A percentile compares a stretch with the other conserved stretches of the same genome.
These are phyloP conservation scores for Gymnothorax javanicus DNA, from an alignment of 2,797 vertebrate genomes.

Conservation along the genomic window DNA sequence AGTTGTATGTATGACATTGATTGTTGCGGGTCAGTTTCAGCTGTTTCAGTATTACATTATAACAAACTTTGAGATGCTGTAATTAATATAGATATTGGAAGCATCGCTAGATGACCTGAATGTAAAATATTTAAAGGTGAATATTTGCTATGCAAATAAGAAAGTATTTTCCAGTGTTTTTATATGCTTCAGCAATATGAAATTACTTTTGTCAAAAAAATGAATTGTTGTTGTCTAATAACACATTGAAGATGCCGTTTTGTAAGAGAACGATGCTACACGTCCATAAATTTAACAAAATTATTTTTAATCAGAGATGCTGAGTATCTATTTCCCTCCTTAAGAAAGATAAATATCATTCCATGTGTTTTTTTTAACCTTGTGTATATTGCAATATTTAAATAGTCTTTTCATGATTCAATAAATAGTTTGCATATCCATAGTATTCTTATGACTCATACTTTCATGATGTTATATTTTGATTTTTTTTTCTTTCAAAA, in stretches of 20 bases:
- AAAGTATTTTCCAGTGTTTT: background rate
- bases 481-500: no score
- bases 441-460: background rate
- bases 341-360: background rate
- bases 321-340: background rate
- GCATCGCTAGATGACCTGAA: background rate
- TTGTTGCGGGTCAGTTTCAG: background rate
- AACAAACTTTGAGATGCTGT: background rate
- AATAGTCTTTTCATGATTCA: background rate
- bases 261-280: background rate
- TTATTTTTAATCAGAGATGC: background rate
- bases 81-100: background rate
- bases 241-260: background rate
- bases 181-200: background rate
- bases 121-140: background rate
- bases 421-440: background rate
- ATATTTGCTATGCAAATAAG: background rate
- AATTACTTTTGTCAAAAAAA: background rate
- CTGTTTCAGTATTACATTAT: background rate
- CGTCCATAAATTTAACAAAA: background rate
- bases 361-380: background rate
- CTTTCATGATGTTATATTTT: background rate
- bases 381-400: background rate
- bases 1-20: background rate
- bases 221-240: background rate